These are phyloP conservation scores for Maconellicoccus hirsutus DNA, from an alignment of 1,140 invertebrate species.

Conservation along the genomic window DNA sequence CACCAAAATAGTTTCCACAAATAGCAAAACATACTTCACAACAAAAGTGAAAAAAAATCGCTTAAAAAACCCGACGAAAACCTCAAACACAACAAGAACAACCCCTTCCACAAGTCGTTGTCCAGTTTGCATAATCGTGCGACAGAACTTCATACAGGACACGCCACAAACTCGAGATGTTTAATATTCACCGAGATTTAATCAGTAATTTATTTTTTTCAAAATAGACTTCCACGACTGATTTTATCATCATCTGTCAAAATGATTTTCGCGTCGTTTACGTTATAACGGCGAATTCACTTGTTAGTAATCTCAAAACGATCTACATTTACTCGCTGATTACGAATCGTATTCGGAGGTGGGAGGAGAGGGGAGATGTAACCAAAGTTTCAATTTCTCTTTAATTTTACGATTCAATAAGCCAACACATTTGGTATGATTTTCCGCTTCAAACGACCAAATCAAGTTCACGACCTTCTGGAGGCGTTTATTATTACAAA, in stretches of 20 bases:
- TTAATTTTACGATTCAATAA: not conserved
- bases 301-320: not conserved
- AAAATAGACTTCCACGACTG: not conserved
- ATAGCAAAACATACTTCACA: too few species aligned
- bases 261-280: not conserved
- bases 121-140: too few species aligned
- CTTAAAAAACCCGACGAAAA: too few species aligned
- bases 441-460: not conserved
- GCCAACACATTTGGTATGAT: not conserved
- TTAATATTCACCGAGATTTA: not conserved
- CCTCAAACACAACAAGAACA: too few species aligned
- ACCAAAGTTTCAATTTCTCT: not conserved
- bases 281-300: not conserved
- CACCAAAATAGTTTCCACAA: too few species aligned
- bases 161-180: too few species aligned
- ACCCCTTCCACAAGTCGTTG: too few species aligned
- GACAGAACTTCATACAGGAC: too few species aligned
- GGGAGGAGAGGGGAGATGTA: not conserved
- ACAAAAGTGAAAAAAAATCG: too few species aligned
- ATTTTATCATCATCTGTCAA: not conserved
- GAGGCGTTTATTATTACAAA: not conserved
- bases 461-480: slow-evolving; percentile 7
- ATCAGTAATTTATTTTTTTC: not conserved
- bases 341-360: not conserved
- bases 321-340: not conserved